Evolutionary conservation across 2,797 vertebrate genomes (phyloP), one percentile per base, ranked within the genome.

Genomic region (Poeciliopsis turneri): DNA sequence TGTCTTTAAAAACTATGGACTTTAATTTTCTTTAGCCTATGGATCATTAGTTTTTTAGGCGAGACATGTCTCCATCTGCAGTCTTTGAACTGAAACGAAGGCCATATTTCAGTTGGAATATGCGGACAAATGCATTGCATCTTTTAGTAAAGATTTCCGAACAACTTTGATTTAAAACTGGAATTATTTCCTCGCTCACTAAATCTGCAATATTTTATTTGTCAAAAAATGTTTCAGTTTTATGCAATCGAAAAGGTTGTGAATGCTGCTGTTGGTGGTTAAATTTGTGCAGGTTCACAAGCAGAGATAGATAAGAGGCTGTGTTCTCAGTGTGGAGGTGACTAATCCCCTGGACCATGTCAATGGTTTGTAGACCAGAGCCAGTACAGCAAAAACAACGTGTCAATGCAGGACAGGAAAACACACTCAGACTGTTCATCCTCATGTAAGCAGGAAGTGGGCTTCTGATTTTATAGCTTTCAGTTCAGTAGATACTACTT

Each of bases 341-440:
- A 85, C 89, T 95, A 94, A 95, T 94, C 94, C 90, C 51, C 75
- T 78, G 77, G 61, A 92, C 89, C 93, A 93, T 93, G 93, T 93
- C 90, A 87, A 82, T 20, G 59, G 80, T 77, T 87, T 74, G 85
- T 91, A 84, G 84, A 89, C 89, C 77, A 77, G 79, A 87, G 87
- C 78, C 87, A 89, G 86, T 82, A 64, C 81, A 87, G 87, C 78
- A 79, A 76, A 46, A 84, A 88, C 79, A 76, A 86, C 86, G 80
- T 73, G 87, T 82, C 87, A 46, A 86, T 89, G 86, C 86, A 82
- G 87, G 84, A 92, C 84, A 84, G 80, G 75, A 81, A 85, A 88
- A 83, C 78, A 70, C 80, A 83, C 81, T 74, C 78, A 80, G 79
- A 82, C 83, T 55, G 78, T 86, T 85, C 81, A 41, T 76, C 82